Evolutionary conservation across 2,888 invertebrate genomes (phyloP).

Genomic region (Drosophila incognita): DNA sequence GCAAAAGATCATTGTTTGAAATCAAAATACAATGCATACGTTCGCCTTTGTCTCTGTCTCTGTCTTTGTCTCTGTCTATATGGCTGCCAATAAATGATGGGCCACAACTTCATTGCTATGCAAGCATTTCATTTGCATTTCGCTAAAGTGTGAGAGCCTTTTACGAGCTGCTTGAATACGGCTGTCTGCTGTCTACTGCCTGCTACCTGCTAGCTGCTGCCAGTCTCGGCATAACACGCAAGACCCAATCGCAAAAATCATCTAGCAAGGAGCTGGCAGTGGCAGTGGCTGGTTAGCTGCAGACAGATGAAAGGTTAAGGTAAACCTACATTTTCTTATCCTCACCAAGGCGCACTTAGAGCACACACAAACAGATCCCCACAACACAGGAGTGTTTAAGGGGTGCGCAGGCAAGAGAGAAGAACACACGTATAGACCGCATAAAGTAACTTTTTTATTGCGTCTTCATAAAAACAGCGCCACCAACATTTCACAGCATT

Average conservation of each 20-base stretch:
- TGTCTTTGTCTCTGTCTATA: conserved; percentile 5
- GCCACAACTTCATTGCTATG: conserved; percentile 58
- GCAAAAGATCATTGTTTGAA: conserved; percentile 53
- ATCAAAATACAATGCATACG: conserved; percentile 53
- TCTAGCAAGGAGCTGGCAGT: conserved; percentile 6
- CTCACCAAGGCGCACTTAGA: conserved; percentile 73
- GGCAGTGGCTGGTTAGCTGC: conserved; percentile 16
- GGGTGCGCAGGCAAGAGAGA: background rate
- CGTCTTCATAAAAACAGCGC: conserved; percentile 70
- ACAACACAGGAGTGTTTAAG: conserved; percentile 8
- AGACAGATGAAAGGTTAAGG: conserved; percentile 52
- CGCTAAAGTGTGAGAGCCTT: conserved; percentile 56
- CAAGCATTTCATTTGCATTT: conserved; percentile 64
- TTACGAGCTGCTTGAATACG: conserved; percentile 44
- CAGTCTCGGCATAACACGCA: conserved; percentile 65
- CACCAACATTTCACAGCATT: conserved; percentile 70
- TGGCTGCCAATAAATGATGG: conserved; percentile 39
- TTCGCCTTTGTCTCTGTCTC: conserved; percentile 14
- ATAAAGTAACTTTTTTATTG: conserved; percentile 79
- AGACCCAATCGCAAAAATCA: conserved; percentile 39
- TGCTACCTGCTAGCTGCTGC: conserved; percentile 33
- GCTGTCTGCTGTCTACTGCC: conserved; percentile 41
- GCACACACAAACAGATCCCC: conserved; percentile 28
- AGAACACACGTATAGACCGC: conserved; percentile 62
- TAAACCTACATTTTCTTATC: conserved; percentile 73